Conservation (phyloP, 2,113 vertebrate species). For the Coreoperca whiteheadi region DNA sequence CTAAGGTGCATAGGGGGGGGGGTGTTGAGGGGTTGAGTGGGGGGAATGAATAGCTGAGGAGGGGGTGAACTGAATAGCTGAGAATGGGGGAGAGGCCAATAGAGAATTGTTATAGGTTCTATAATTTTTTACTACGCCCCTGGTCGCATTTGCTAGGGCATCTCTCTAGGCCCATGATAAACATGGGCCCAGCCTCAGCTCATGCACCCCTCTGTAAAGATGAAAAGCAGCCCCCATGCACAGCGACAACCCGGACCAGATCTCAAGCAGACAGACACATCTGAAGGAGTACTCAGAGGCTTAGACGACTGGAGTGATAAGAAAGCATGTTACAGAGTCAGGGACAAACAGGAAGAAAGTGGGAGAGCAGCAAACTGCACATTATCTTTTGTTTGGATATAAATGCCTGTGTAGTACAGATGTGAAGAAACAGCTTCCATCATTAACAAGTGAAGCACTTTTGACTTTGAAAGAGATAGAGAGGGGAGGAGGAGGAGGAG, state of each 20-base stretch:
- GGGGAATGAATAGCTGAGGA: no score
- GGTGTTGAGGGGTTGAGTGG: no score
- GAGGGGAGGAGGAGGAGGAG: constrained; percentile 52
- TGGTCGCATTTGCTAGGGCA: constrained; percentile 18
- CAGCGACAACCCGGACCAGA: constrained; percentile 60
- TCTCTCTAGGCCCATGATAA: constrained; percentile 63
- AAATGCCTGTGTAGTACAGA: constrained; percentile 79
- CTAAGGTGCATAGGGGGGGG: no score
- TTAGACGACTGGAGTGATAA: constrained; percentile 64
- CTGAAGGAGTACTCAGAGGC: constrained; percentile 69
- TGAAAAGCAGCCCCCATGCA: constrained; percentile 70
- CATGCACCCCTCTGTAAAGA: constrained; percentile 57
- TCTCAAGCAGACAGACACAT: constrained; percentile 67
- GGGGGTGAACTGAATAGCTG: no score
- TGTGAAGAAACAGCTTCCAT: constrained; percentile 77
- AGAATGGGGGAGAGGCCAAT: no score
- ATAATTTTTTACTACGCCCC: no score
- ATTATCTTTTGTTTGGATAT: constrained; percentile 84
- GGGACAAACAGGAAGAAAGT: constrained; percentile 74
- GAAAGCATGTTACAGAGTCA: constrained; percentile 64
- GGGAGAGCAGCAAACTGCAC: constrained; percentile 66
- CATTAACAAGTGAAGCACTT: constrained; percentile 82
- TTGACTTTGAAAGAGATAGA: constrained; percentile 82
- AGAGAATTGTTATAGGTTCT: no score
- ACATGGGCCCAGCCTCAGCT: constrained; percentile 55